A percentile compares a stretch with the other conserved stretches of the same genome.
Evolutionary conservation across 2,888 invertebrate genomes (phyloP).

Genomic region (Cheilosia scutellata): DNA sequence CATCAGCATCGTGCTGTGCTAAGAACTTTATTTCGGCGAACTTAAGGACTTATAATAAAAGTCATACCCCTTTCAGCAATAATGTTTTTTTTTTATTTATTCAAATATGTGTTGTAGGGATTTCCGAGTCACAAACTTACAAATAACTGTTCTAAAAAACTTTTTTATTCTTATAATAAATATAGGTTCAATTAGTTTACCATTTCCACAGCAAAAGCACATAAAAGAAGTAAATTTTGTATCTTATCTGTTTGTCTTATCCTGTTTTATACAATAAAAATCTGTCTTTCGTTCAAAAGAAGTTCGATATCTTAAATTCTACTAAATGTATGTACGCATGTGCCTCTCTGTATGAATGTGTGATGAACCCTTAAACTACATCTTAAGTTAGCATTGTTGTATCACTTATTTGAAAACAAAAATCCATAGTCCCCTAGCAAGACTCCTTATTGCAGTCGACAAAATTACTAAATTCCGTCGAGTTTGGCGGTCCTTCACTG

Average conservation of each 20-base stretch:
- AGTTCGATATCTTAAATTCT: slow-evolving; percentile 25
- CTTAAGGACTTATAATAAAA: not conserved
- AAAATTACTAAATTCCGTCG: slow-evolving; percentile 85
- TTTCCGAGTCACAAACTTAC: slow-evolving; percentile 33
- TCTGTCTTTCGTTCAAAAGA: slow-evolving; percentile 12
- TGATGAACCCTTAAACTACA: slow-evolving; percentile 61
- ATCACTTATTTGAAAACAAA: slow-evolving; percentile 58
- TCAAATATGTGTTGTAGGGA: slow-evolving; percentile 38
- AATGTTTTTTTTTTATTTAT: slow-evolving; percentile 23
- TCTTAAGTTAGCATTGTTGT: slow-evolving; percentile 60
- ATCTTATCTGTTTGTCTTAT: slow-evolving; percentile 8
- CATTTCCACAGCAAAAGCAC: slow-evolving; percentile 1
- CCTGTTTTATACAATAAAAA: slow-evolving; percentile 39
- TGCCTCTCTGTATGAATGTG: slow-evolving; percentile 1
- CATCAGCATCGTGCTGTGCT: not conserved
- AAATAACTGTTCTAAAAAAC: slow-evolving; percentile 29
- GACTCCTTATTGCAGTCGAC: slow-evolving; percentile 84
- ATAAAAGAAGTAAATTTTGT: not conserved
- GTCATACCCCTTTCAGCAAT: slow-evolving; percentile 4
- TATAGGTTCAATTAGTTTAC: slow-evolving; percentile 9
- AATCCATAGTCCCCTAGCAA: slow-evolving; percentile 78
- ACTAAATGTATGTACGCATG: slow-evolving; percentile 25
- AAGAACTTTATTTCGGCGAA: not conserved
- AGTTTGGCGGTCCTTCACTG: slow-evolving; percentile 91
- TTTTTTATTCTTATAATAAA: slow-evolving; percentile 28